Conservation (phyloP, 2,797 vertebrate genomes). For the Cyprinella venusta region DNA sequence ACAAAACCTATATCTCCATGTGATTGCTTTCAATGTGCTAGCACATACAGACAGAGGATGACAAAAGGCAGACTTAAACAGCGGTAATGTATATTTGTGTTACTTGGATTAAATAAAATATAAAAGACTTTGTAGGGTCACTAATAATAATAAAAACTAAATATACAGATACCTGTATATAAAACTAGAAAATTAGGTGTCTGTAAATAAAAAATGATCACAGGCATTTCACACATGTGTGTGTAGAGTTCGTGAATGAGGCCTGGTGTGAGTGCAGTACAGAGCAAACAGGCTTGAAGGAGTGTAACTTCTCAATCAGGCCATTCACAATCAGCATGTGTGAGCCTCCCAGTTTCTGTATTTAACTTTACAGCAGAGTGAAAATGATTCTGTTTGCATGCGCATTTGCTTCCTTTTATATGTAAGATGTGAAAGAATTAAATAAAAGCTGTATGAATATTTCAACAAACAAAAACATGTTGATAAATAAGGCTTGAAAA, state of each 20-base stretch:
- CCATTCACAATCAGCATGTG: constrained; percentile 81
- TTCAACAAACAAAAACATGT: constrained; percentile 89
- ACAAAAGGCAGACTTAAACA: neutral
- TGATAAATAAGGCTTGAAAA: constrained; percentile 88
- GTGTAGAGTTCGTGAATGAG: neutral
- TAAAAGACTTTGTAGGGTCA: neutral
- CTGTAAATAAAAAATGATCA: neutral
- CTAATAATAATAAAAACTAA: neutral
- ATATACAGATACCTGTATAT: neutral
- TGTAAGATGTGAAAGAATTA: constrained; percentile 88
- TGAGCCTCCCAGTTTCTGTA: constrained; percentile 74
- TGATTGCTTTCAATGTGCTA: constrained; percentile 56
- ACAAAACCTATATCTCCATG: constrained; percentile 59
- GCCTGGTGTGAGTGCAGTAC: constrained; percentile 9
- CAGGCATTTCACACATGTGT: neutral
- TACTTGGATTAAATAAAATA: neutral
- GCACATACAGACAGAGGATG: neutral
- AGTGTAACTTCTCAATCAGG: constrained; percentile 79
- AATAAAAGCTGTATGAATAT: constrained; percentile 87
- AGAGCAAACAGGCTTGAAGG: constrained; percentile 52
- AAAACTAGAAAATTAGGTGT: neutral
- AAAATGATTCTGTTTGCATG: constrained; percentile 83
- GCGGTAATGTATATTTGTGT: neutral
- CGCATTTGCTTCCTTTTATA: constrained; percentile 84
- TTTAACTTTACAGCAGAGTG: constrained; percentile 82